phyloP scores from a whole-genome alignment of 2,888 invertebrate genomes.

The Hoplodrina blanda region DNA sequence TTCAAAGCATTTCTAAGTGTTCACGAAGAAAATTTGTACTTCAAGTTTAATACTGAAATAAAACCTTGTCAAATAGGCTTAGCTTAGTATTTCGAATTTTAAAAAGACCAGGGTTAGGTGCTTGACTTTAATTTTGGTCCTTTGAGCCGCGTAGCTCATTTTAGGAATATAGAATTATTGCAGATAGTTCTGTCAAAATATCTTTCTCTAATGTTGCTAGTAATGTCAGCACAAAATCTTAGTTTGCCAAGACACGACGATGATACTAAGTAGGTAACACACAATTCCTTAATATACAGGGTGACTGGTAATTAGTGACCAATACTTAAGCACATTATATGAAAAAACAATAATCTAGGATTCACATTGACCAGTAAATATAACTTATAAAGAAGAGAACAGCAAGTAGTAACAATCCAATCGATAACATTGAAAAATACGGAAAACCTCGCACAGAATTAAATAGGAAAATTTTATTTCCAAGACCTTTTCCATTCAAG shows the following conservation, averaged over 20 bases:
- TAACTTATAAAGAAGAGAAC: background rate
- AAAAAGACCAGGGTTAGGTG: slow-evolving; percentile 5
- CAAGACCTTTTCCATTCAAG: slow-evolving; percentile 45
- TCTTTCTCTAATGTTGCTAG: background rate
- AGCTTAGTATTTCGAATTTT: slow-evolving; percentile 23
- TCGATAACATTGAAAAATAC: slow-evolving; percentile 30
- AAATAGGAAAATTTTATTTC: slow-evolving; percentile 41
- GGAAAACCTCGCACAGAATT: slow-evolving; percentile 36
- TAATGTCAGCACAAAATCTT: too few species aligned
- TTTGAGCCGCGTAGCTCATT: background rate
- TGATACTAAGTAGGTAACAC: background rate
- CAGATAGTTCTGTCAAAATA: background rate
- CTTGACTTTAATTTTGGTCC: slow-evolving; percentile 5
- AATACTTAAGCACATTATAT: too few species aligned
- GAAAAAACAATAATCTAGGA: too few species aligned
- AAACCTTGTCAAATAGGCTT: slow-evolving; percentile 34
- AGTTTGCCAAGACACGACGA: too few species aligned
- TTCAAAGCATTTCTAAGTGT: slow-evolving; percentile 54
- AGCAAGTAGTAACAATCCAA: slow-evolving; percentile 2
- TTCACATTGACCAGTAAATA: too few species aligned
- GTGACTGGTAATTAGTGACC: too few species aligned
- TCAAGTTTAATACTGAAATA: slow-evolving; percentile 44
- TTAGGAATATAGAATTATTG: background rate
- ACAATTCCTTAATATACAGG: background rate
- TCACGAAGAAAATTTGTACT: slow-evolving; percentile 42